Conservation (phyloP, 2,888 invertebrate genomes). For the Octodonta nipae region DNA sequence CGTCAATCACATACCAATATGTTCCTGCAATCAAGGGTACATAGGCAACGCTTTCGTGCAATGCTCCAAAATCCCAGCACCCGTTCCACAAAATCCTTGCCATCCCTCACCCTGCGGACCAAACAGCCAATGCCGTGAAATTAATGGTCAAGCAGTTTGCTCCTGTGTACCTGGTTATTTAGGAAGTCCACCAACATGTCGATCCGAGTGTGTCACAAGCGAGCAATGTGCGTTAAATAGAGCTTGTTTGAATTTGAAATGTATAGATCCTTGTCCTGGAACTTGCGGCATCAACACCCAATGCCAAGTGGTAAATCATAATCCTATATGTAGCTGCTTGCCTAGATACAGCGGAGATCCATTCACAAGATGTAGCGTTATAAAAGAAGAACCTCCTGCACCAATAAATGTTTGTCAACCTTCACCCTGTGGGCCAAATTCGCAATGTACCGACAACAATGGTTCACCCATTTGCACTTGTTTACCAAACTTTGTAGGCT, state of each 20-base stretch:
- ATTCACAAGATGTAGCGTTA: slow-evolving; percentile 43
- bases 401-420: slow-evolving; percentile 39
- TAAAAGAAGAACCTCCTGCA: slow-evolving; percentile 23
- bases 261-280: slow-evolving; percentile 63
- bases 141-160: slow-evolving; percentile 54
- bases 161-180: slow-evolving; percentile 50
- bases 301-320: slow-evolving; percentile 61
- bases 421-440: slow-evolving; percentile 50
- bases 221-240: slow-evolving; percentile 53
- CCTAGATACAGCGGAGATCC: slow-evolving; percentile 54
- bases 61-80: slow-evolving; percentile 41
- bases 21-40: slow-evolving; percentile 48
- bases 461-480: slow-evolving; percentile 57
- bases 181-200: slow-evolving; percentile 59
- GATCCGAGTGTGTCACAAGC: slow-evolving; percentile 58
- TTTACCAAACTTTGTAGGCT: slow-evolving; percentile 54
- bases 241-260: slow-evolving; percentile 61
- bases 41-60: slow-evolving; percentile 59
- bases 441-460: slow-evolving; percentile 51
- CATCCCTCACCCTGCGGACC: slow-evolving; percentile 61
- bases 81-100: slow-evolving; percentile 50
- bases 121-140: slow-evolving; percentile 53
- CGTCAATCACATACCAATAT: slow-evolving; percentile 44
- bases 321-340: slow-evolving; percentile 59
- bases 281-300: slow-evolving; percentile 59